Conservation (phyloP, 2,797 vertebrate species). For the Trachurus trachurus region DNA sequence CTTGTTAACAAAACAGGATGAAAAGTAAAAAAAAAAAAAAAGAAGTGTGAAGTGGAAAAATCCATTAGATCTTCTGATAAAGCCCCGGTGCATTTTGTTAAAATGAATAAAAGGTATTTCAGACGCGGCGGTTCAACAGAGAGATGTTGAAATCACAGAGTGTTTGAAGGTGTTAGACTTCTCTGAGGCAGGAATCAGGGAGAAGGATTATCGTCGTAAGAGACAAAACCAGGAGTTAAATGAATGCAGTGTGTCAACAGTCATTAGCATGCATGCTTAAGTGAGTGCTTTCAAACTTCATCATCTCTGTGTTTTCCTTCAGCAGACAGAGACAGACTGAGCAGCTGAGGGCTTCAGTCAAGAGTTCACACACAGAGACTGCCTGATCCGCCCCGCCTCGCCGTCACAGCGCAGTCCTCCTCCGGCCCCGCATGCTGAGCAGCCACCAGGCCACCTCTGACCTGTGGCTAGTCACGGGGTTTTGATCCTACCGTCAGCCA, state of each 20-base stretch:
- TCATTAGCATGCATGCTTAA: constrained; percentile 2
- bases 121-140: background rate
- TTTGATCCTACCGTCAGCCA: constrained; percentile 72
- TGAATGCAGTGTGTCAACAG: background rate
- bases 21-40: background rate
- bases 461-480: constrained; percentile 65
- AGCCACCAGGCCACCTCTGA: constrained; percentile 73
- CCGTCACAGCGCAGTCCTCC: constrained; percentile 45
- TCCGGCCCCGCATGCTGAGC: constrained; percentile 60
- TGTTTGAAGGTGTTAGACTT: background rate
- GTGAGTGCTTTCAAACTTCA: constrained; percentile 11
- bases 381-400: constrained; percentile 38
- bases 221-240: background rate
- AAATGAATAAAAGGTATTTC: background rate
- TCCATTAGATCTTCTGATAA: background rate
- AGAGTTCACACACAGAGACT: constrained; percentile 53
- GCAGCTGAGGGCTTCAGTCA: constrained; percentile 65
- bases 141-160: background rate
- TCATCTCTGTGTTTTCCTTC: constrained; percentile 15
- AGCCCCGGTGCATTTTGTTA: background rate
- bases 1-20: background rate
- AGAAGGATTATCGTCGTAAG: background rate
- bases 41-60: background rate
- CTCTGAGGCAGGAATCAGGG: background rate
- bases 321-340: constrained; percentile 34